These are phyloP conservation scores for Pammene aurita DNA, from an alignment of 2,888 invertebrate species.

Conservation along the genomic window DNA sequence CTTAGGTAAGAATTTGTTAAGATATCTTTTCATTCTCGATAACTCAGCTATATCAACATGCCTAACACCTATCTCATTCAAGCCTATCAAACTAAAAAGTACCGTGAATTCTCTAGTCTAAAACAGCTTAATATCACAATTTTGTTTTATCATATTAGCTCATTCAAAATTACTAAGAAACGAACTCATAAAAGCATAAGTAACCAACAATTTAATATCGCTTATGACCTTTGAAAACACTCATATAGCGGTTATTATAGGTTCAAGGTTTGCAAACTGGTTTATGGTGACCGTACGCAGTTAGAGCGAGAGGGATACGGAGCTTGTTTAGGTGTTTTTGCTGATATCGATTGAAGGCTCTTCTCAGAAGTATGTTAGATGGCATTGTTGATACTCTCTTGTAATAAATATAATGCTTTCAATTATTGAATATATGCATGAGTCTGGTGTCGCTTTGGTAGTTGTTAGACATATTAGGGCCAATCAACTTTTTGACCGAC, in stretches of 20 bases:
- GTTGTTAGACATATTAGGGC: no score
- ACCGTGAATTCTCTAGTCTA: not conserved
- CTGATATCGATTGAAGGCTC: not conserved
- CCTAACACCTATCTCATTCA: not conserved
- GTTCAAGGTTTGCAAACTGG: constrained; percentile 19
- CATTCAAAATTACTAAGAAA: not conserved
- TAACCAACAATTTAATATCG: not conserved
- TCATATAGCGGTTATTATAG: constrained; percentile 3
- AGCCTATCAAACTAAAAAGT: not conserved
- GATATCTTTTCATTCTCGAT: no score
- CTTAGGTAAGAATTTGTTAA: no score
- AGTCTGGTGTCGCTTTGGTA: no score
- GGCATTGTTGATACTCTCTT: not conserved
- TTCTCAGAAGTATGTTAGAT: not conserved
- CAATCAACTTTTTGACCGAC: no score
- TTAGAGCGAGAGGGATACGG: not conserved
- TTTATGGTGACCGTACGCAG: not conserved
- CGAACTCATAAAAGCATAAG: not conserved
- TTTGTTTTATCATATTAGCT: not conserved
- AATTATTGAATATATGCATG: no score
- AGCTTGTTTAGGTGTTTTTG: constrained; percentile 4
- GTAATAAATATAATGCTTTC: no score
- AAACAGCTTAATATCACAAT: not conserved
- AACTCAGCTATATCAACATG: no score
- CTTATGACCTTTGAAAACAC: not conserved